Conservation (phyloP, 53 echinoderm and acorn worm genomes). For the Holothuria scabra region DNA sequence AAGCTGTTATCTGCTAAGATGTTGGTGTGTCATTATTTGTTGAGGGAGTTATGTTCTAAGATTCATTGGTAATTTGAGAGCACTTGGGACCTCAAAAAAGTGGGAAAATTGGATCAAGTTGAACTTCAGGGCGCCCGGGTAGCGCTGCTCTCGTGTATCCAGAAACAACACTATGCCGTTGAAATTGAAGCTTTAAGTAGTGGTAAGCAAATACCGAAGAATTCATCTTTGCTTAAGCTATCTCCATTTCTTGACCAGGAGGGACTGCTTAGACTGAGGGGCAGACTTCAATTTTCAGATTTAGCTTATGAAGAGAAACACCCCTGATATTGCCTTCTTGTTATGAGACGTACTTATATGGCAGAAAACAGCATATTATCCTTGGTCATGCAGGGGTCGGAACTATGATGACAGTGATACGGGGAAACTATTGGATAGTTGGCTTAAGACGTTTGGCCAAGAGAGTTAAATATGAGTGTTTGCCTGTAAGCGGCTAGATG, state of each 20-base stretch:
- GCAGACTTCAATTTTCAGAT: neutral
- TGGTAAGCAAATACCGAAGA: no score
- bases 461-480: neutral
- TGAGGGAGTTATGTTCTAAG: no score
- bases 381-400: neutral
- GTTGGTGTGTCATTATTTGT: no score
- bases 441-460: neutral
- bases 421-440: neutral
- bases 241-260: neutral
- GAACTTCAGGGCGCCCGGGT: no score
- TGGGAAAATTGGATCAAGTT: no score
- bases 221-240: no score
- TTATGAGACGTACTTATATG: neutral
- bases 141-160: no score
- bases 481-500: neutral
- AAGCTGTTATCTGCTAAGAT: no score
- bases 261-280: neutral
- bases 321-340: neutral
- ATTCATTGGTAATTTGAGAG: no score
- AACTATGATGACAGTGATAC: neutral
- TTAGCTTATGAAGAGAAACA: neutral
- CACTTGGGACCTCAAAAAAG: no score
- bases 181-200: no score
- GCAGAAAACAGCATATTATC: neutral
- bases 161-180: no score